phyloP scores from a whole-genome alignment of 2,888 invertebrate species.

The Melolontha melolontha region DNA sequence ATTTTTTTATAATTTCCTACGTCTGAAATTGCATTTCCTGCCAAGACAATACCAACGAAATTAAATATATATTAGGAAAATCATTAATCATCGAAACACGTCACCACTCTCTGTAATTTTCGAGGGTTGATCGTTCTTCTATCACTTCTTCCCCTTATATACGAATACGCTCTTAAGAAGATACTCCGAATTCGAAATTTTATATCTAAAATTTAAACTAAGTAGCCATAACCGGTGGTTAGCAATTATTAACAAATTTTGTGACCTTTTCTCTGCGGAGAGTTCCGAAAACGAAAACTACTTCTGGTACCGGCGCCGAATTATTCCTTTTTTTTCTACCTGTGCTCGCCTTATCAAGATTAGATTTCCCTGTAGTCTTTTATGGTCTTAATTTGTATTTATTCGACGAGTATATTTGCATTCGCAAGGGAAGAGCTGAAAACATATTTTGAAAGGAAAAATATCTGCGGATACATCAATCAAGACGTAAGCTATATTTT shows the following conservation, averaged over 20 bases:
- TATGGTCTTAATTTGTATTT: no score
- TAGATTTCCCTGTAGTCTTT: slow-evolving; percentile 23
- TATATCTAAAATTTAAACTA: slow-evolving; percentile 57
- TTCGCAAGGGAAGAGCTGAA: slow-evolving; percentile 46
- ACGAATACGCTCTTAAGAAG: neutral
- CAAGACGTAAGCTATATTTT: slow-evolving; percentile 62
- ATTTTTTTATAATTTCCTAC: neutral
- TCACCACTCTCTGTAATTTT: slow-evolving; percentile 61
- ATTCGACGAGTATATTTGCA: neutral
- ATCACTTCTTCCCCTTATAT: slow-evolving; percentile 47
- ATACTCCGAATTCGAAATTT: slow-evolving; percentile 4
- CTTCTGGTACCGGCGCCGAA: slow-evolving; percentile 58
- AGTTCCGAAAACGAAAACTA: slow-evolving; percentile 57
- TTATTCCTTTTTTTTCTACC: slow-evolving; percentile 56
- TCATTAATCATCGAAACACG: slow-evolving; percentile 61
- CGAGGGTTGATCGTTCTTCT: slow-evolving; percentile 49
- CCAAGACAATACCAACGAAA: slow-evolving; percentile 39
- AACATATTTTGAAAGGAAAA: slow-evolving; percentile 32
- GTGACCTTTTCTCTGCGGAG: slow-evolving; percentile 44
- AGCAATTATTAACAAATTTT: slow-evolving; percentile 59
- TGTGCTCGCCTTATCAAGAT: slow-evolving; percentile 35
- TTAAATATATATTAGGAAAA: slow-evolving; percentile 47
- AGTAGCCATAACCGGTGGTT: slow-evolving; percentile 56
- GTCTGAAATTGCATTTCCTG: slow-evolving; percentile 34
- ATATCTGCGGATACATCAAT: slow-evolving; percentile 59